Base-by-base conservation (phyloP, 2,888 invertebrate genomes). In the Saturnia pavonia region DNA sequence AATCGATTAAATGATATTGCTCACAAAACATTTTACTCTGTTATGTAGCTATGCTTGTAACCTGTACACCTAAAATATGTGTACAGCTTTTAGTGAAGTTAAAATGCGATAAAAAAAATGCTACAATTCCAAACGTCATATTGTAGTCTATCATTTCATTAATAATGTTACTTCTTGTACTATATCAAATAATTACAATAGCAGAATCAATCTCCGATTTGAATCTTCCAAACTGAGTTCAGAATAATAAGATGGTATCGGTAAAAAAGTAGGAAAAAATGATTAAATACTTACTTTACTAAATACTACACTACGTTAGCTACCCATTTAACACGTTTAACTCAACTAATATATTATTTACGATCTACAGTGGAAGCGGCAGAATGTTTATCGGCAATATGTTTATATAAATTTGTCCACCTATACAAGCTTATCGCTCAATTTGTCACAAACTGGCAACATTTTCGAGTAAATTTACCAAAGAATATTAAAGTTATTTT, bases 391-490 rank as follows among this genome's bases (percentile, higher is more conserved):
- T 68, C 71, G 63, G 68, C 19, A 71, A 68, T 68, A 71, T 45
- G 40, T 42, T 68, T 40, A 51, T 63, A 63, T 71, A 68, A 68
- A 71, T 71, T 71, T 71, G 68, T 71, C 42, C 40, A 45, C 34
- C 60, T 71, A 43, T 68, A 63, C 6, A 60, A 78, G 80, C 88
- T 92, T 93, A 92, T 92, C 92, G 84, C 75, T 84, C 87, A 92
- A 93, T 92, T 92, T 92, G 92, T 92, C 92, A 91, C 86, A 83
- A 80, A 82, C 83, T 79, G 86, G 85, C 87, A 83, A 85, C 85
- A 82, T 86, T 89, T 90, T 90, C 83, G 85, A 84, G 80, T 81
- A 82, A 83, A 79, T 75, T 79, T 78, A 76, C 51, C 87, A 88
- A 86, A 89, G 88, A 88, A 74, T 83, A 88, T 45, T 57, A 40